Base-by-base conservation (phyloP, 1,140 invertebrate genomes). In the Drosophila erecta region DNA sequence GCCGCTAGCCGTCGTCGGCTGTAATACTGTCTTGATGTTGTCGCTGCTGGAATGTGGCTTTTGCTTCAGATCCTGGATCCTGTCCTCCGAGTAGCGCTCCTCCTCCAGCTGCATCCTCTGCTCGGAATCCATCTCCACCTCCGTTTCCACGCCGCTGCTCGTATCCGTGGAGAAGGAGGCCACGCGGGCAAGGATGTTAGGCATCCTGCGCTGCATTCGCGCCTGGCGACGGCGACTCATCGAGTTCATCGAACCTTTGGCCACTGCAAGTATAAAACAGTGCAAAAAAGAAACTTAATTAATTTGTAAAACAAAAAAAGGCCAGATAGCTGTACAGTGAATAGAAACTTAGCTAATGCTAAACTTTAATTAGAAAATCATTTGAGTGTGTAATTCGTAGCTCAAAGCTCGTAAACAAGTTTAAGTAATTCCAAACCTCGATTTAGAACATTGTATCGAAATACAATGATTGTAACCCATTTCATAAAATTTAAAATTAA, bases 21-120 rank as follows among this genome's bases (percentile, higher is more conserved):
- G 83, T 86, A 86, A 86, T 86, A 86, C 83, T 86, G 79, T 72
- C 74, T 81, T 81, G 22, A 81, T 86, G 44, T 66, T 67, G 6
- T 50, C 65, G 71, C 58, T 50, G 71, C 58, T 74, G 43, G 58
- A 74, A 79, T 71, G 73, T 76, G 60, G 60, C 24, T 76, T 41
- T 35, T 61, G 49, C 12, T 46, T 46, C 24, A 55, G 50, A 4
- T 55, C 46, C 33, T 75, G 62, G 6, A 53, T 20, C 50, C 30
- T 43, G 33, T 20, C 37, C 8, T 41, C 14, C 33, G 40, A 41
- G 38, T 57, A 49, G 38, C 46, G 61, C 30, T 49, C 54, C 20
- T 33, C 46, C 3, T 49, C 50, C 7, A 73, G 4, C 49, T 72
- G 73, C 73, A 84, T 76, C 10, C 35, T 24, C 35, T 60, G 27